A percentile compares a stretch with the other conserved stretches of the same genome.
Evolutionary conservation across 2,888 invertebrate genomes (phyloP).

Genomic region (Antheraea assamensis): DNA sequence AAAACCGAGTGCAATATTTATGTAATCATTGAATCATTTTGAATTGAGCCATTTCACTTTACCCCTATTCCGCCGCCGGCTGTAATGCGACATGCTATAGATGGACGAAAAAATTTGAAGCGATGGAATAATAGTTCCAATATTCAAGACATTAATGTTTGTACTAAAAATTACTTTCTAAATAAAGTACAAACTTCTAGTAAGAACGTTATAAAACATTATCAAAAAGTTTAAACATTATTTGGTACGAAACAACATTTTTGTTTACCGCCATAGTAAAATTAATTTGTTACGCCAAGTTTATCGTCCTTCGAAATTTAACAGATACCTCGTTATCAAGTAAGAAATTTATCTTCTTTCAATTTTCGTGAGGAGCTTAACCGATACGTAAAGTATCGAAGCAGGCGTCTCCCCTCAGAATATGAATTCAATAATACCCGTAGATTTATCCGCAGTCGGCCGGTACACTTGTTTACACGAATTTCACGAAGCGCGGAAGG

Average conservation of each 20-base stretch:
- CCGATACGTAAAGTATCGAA: constrained; percentile 46
- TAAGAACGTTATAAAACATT: neutral
- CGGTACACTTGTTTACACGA: constrained; percentile 69
- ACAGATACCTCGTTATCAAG: constrained; percentile 22
- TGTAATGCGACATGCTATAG: too few relatives aligned
- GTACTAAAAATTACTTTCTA: neutral
- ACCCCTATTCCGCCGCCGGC: too few relatives aligned
- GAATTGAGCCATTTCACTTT: too few relatives aligned
- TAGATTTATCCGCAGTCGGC: constrained; percentile 62
- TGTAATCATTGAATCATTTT: too few relatives aligned
- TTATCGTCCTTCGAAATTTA: constrained; percentile 9
- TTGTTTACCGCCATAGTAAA: constrained; percentile 3
- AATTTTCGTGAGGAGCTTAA: constrained; percentile 43
- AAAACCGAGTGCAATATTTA: too few relatives aligned
- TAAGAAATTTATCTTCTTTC: constrained; percentile 33
- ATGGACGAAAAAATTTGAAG: too few relatives aligned
- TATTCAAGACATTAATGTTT: neutral
- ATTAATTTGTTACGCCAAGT: constrained; percentile 5
- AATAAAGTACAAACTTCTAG: neutral
- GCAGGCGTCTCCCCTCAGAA: constrained; percentile 44
- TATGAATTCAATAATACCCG: constrained; percentile 62
- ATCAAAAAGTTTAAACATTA: neutral
- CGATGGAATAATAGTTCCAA: neutral
- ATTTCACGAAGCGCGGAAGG: constrained; percentile 67
- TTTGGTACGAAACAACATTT: neutral